A percentile compares a stretch with the other conserved stretches of the same genome.
These are phyloP conservation scores for Branchipolynoe longqiensis DNA, from an alignment of 2,888 invertebrate species.

Conservation along the genomic window DNA sequence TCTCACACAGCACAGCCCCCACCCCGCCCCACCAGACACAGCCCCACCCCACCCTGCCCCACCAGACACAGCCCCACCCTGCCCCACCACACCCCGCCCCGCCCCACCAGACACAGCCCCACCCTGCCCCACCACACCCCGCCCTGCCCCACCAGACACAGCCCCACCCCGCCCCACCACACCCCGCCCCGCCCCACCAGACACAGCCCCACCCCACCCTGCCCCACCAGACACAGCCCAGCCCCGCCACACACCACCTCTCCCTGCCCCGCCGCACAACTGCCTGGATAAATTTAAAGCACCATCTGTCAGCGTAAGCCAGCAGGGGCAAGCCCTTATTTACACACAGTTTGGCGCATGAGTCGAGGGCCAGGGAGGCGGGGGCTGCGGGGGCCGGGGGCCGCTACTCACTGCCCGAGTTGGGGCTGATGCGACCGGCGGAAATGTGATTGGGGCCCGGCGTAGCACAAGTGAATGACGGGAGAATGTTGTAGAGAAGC, in stretches of 20 bases:
- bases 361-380: not conserved
- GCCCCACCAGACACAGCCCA: not conserved
- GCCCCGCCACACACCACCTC: not conserved
- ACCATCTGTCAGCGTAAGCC: conserved; percentile 27
- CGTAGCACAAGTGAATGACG: not conserved
- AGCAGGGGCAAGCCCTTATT: conserved; percentile 12
- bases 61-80: no score
- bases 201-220: not conserved
- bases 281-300: conserved; percentile 19
- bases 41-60: no score
- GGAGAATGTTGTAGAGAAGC: not conserved
- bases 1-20: no score
- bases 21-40: no score
- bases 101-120: no score
- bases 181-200: not conserved
- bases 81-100: no score
- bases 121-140: no score
- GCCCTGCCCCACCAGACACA: not conserved
- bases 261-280: not conserved
- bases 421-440: not conserved
- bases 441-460: not conserved
- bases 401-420: no score
- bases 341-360: not conserved
- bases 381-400: not conserved
- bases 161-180: not conserved